phyloP scores from a whole-genome alignment of 2,797 vertebrate genomes.

The Otus scops region DNA sequence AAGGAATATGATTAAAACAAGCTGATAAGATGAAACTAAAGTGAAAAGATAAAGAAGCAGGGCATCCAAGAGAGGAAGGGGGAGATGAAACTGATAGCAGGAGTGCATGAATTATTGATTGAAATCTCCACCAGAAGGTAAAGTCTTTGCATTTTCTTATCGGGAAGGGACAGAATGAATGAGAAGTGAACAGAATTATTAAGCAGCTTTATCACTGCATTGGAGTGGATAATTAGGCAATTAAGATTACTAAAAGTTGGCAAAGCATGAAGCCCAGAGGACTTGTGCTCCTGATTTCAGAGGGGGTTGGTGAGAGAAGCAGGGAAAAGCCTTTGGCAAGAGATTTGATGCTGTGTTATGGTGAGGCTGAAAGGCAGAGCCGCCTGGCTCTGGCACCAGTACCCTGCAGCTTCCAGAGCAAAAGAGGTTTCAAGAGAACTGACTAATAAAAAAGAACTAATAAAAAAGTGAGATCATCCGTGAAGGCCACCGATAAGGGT shows the following conservation, averaged over 20 bases:
- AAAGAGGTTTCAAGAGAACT: background rate
- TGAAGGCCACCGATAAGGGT: background rate
- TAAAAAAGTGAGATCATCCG: background rate
- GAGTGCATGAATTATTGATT: slow-evolving; percentile 25
- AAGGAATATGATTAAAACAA: background rate
- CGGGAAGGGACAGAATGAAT: background rate
- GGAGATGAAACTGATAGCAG: background rate
- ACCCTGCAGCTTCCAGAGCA: background rate
- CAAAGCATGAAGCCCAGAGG: slow-evolving; percentile 1
- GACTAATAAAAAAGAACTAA: background rate
- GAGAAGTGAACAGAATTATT: background rate
- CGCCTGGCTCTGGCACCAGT: background rate
- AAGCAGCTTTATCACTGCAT: slow-evolving; percentile 15
- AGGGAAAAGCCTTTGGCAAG: background rate
- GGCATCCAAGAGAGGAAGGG: background rate
- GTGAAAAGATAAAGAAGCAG: slow-evolving; percentile 29
- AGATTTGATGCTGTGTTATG: background rate
- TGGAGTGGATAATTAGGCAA: slow-evolving; percentile 56
- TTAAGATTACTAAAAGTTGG: slow-evolving; percentile 45
- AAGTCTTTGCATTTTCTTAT: slow-evolving; percentile 24
- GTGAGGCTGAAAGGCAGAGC: background rate
- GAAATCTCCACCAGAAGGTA: background rate
- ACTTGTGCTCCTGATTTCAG: background rate
- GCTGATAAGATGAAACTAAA: slow-evolving; percentile 22
- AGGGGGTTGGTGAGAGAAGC: background rate